Conservation (phyloP, 2,888 invertebrate species). For the Tenodera sinensis region DNA sequence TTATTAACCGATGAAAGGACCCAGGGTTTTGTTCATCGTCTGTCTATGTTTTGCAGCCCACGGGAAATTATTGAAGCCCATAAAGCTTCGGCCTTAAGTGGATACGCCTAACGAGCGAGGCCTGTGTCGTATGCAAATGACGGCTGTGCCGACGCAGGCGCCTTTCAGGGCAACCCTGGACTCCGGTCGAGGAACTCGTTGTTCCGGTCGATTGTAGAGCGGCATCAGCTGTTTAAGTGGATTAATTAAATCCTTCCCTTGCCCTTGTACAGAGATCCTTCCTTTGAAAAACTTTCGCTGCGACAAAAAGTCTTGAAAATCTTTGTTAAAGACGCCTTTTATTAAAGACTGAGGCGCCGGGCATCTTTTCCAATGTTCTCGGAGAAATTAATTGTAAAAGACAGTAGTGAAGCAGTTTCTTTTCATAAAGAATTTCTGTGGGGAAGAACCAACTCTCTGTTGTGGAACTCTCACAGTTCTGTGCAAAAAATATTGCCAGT, state of each 20-base stretch:
- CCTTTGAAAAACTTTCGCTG: neutral
- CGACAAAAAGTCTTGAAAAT: neutral
- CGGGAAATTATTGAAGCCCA: too few relatives aligned
- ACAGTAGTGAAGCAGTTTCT: neutral
- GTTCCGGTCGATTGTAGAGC: neutral
- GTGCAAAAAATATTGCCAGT: too few relatives aligned
- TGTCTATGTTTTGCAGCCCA: too few relatives aligned
- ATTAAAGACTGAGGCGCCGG: neutral
- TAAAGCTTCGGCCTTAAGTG: too few relatives aligned
- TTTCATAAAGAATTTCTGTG: neutral
- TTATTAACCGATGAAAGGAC: too few relatives aligned
- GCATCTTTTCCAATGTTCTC: neutral
- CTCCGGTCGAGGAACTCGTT: neutral
- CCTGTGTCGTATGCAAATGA: neutral
- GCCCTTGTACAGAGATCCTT: neutral
- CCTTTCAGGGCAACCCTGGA: too few relatives aligned
- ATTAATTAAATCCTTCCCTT: neutral
- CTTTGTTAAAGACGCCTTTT: neutral
- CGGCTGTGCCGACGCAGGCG: neutral
- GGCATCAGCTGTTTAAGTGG: neutral
- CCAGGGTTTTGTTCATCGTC: too few relatives aligned
- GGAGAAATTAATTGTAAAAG: neutral
- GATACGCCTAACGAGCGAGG: neutral
- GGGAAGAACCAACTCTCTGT: neutral
- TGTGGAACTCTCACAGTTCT: too few relatives aligned